Percentiles rank a stretch among this genome's conserved stretches.
phyloP scores from a whole-genome alignment of 2,888 invertebrate species.

The Hypercompe scribonia region DNA sequence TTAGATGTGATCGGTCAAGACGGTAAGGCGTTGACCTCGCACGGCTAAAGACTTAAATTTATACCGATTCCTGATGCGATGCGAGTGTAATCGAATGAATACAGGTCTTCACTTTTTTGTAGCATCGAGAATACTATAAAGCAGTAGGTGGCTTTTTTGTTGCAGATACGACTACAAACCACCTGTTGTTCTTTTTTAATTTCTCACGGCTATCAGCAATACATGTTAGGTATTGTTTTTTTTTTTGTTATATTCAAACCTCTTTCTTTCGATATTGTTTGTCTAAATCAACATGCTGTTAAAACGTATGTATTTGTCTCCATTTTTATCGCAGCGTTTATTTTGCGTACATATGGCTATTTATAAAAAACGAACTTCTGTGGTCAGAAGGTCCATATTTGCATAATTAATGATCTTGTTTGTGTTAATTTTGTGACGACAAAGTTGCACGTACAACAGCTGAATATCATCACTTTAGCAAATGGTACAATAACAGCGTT shows the following conservation, averaged over 20 bases:
- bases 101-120: slow-evolving; percentile 24
- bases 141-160: not conserved
- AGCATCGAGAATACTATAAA: not conserved
- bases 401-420: not conserved
- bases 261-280: not conserved
- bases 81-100: slow-evolving; percentile 32
- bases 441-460: not conserved
- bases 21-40: slow-evolving; percentile 45
- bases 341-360: not conserved
- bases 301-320: not conserved
- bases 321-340: not conserved
- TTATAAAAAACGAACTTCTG: not conserved
- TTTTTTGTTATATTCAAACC: not conserved
- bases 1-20: slow-evolving; percentile 40
- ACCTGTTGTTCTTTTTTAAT: not conserved
- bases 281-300: not conserved
- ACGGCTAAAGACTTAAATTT: slow-evolving; percentile 27
- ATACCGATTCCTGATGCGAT: slow-evolving; percentile 36
- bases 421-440: not conserved
- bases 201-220: not conserved
- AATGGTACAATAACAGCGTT: not conserved
- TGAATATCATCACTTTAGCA: not conserved
- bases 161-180: not conserved
- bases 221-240: not conserved
- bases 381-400: not conserved